phyloP scores from a whole-genome alignment of 2,113 vertebrate species.

The Rhinolophus ferrumequinum region DNA sequence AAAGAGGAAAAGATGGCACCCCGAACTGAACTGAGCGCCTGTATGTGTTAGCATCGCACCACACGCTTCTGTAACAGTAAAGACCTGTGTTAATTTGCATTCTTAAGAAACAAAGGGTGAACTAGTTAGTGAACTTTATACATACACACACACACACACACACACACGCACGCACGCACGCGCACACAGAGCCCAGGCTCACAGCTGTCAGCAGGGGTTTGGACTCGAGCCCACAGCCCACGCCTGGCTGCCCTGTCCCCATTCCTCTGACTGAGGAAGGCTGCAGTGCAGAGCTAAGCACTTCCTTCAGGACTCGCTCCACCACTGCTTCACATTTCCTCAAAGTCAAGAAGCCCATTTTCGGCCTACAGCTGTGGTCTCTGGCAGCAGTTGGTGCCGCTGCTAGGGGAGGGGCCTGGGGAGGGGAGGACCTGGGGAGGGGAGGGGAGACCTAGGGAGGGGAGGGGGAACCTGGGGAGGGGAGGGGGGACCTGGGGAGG shows the following conservation, averaged over 20 bases:
- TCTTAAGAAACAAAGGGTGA: neutral
- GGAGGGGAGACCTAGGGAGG: no score
- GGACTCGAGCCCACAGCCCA: neutral
- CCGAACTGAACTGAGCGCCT: accelerated
- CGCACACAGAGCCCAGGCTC: no score
- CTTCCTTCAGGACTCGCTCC: neutral
- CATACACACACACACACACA: no score
- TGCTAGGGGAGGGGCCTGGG: accelerated
- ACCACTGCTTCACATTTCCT: accelerated
- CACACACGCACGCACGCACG: no score
- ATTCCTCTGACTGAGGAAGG: accelerated
- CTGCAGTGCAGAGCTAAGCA: accelerated
- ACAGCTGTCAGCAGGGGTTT: neutral
- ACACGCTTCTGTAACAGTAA: neutral
- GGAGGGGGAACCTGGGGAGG: no score
- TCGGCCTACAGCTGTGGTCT: neutral
- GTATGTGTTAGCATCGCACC: accelerated
- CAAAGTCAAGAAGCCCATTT: neutral
- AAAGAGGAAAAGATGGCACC: accelerated
- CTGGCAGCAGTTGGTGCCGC: neutral
- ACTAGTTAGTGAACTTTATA: neutral
- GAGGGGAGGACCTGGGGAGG: no score
- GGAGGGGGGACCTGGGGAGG: accelerated
- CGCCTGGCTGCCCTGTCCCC: accelerated
- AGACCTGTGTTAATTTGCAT: neutral